Conservation (phyloP, 1,140 invertebrate genomes). For the Plodia interpunctella region DNA sequence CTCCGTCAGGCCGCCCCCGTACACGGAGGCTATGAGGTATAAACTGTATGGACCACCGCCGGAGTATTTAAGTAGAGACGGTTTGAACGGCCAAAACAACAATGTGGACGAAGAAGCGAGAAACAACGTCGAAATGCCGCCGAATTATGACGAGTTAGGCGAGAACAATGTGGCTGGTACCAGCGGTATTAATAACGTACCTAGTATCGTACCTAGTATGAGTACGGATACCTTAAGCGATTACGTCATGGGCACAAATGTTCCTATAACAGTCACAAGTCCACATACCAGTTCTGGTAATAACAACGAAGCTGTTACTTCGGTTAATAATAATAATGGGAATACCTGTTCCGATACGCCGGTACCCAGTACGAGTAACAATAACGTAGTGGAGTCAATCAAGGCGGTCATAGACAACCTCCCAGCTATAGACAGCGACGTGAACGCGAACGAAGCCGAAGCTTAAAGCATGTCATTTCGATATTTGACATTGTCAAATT, state of each 20-base stretch:
- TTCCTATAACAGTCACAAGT: background rate
- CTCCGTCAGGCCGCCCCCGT: constrained; percentile 73
- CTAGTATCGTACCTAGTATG: constrained; percentile 12
- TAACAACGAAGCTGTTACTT: background rate
- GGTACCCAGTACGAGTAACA: constrained; percentile 9
- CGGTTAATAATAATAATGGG: constrained; percentile 4
- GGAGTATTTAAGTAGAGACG: constrained; percentile 76
- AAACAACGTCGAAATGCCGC: constrained; percentile 62
- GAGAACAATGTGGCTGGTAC: constrained; percentile 27
- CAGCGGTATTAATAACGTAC: constrained; percentile 20
- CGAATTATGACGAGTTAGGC: constrained; percentile 49
- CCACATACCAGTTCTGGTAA: background rate
- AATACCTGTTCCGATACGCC: background rate
- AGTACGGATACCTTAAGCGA: background rate
- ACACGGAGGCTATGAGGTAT: constrained; percentile 74
- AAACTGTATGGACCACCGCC: constrained; percentile 77
- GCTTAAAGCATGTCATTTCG: background rate
- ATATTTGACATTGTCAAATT: background rate
- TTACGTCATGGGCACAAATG: background rate
- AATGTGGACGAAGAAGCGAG: constrained; percentile 42
- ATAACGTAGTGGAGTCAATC: constrained; percentile 30
- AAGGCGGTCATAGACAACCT: constrained; percentile 54
- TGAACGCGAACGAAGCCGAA: constrained; percentile 36
- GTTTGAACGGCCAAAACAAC: constrained; percentile 30
- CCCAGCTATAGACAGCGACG: constrained; percentile 58